These are phyloP conservation scores for Portunus trituberculatus DNA, from an alignment of 1,140 invertebrate genomes.

Conservation along the genomic window DNA sequence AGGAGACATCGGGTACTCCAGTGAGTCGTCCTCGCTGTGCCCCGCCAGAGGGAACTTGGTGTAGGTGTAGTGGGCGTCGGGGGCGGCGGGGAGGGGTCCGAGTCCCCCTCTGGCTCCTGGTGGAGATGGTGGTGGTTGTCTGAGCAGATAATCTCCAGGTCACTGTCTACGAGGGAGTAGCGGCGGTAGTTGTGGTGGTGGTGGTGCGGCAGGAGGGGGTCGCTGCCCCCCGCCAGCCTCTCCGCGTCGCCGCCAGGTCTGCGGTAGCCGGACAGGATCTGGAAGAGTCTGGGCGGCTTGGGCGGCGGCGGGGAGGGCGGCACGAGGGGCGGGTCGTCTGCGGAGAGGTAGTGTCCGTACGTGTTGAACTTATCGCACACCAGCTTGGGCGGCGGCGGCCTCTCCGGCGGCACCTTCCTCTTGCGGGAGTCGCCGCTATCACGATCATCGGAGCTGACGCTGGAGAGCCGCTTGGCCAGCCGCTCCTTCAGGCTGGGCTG, in stretches of 20 bases:
- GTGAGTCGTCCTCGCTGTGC: constrained; percentile 59
- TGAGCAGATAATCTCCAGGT: constrained; percentile 70
- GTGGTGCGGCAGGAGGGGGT: neutral
- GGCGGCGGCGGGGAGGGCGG: constrained; percentile 70
- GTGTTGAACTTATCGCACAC: constrained; percentile 60
- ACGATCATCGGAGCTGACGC: constrained; percentile 63
- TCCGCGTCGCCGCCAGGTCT: neutral
- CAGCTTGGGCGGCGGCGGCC: constrained; percentile 61
- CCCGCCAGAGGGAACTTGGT: constrained; percentile 58
- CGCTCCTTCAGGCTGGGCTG: constrained; percentile 59
- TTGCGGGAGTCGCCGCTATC: constrained; percentile 40
- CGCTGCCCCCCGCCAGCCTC: neutral
- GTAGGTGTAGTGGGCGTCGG: constrained; percentile 43
- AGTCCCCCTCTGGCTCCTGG: constrained; percentile 32
- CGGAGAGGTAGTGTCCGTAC: constrained; percentile 55
- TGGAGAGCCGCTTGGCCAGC: constrained; percentile 61
- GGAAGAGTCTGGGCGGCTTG: constrained; percentile 74
- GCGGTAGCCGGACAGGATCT: constrained; percentile 67
- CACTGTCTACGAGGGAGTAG: constrained; percentile 73
- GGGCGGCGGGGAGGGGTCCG: neutral
- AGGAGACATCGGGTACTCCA: constrained; percentile 36
- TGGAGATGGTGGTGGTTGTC: neutral
- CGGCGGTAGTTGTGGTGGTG: constrained; percentile 71
- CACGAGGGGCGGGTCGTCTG: neutral
- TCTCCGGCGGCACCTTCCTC: constrained; percentile 63